A percentile compares a stretch with the other conserved stretches of the same genome.
Evolutionary conservation across 1,140 invertebrate species (phyloP).

Genomic region (Leucophenga varia): DNA sequence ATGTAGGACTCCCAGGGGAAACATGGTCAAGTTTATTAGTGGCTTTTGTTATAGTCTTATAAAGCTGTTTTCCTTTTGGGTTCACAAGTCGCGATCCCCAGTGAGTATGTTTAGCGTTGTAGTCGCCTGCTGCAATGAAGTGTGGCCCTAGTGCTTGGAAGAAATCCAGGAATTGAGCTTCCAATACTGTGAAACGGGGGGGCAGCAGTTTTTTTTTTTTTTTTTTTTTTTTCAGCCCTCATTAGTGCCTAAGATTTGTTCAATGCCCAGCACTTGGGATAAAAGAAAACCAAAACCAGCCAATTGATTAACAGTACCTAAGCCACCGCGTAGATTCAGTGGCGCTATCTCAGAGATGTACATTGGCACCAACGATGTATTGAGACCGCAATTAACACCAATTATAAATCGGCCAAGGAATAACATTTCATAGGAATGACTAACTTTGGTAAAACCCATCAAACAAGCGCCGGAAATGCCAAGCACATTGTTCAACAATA

Average conservation of each 20-base stretch:
- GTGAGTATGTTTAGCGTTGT: too few species aligned
- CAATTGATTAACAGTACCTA: conserved; percentile 93
- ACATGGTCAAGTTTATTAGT: background rate
- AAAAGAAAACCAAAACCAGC: conserved; percentile 72
- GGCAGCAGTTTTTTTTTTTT: too few species aligned
- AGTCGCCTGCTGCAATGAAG: too few species aligned
- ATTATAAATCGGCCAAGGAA: conserved; percentile 96
- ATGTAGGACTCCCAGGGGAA: background rate
- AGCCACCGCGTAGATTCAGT: conserved; percentile 85
- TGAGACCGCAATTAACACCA: conserved; percentile 94
- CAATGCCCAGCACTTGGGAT: conserved; percentile 69
- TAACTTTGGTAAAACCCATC: conserved; percentile 92
- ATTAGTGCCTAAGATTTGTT: conserved; percentile 88
- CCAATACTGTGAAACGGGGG: too few species aligned
- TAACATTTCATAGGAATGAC: conserved; percentile 92
- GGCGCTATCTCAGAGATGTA: conserved; percentile 98
- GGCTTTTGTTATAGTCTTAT: too few species aligned
- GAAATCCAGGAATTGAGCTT: too few species aligned
- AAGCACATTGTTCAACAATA: conserved; percentile 93
- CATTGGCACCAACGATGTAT: conserved; percentile 95
- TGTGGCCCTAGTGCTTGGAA: too few species aligned
- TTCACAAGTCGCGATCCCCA: too few species aligned
- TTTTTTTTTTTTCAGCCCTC: too few species aligned
- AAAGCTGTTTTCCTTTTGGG: too few species aligned
- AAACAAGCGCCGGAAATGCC: conserved; percentile 89